Base-by-base conservation (phyloP, 2,797 vertebrate species). In the Sphenopsis melanotis region DNA sequence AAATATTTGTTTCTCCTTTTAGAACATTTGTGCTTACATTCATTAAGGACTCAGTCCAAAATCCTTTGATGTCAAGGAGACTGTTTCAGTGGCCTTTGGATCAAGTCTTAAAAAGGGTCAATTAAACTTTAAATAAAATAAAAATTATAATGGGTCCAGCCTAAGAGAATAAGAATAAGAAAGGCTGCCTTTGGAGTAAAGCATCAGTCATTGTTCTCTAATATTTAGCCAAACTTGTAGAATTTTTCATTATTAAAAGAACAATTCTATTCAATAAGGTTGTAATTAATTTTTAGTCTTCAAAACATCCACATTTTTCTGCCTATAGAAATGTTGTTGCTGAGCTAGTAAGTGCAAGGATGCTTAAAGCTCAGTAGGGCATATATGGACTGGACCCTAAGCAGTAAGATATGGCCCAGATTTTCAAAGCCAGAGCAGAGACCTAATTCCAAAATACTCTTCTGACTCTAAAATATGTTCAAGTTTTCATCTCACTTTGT, bases 1-100 rank as follows among this genome's bases (percentile, higher is more conserved):
- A 93, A 94, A 79, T 93, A 93, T 78, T 96, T 1, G 8, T 87
- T 95, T 94, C 79, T 85, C 20, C 24, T 88, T 95, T 96, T 90
- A 91, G 91, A 92, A 76, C 21, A 63, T 91, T 91, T 90, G 42
- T 91, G 34, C 79, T 83, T 92, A 57, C 37, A 83, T 83, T 93
- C 74, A 57, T 94, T 91, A 96, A 91, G 44, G 39, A 66, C 37
- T 83, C 13, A 2, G 32, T 86, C 79, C 50, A 96, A 92, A 89
- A 85, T 49, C 69, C 85, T 93, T 93, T 94, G 94, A 96, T 89
- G 85, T 95, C 36, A 83, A 93, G 39, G 76, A 71, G 44, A 93
- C 52, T 78, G 34, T 76, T 95, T 90, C 74, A 66, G 55, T 76
- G 63, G 47, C 27, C 37, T 94, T 90, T 91, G 72, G 66, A 82